Conservation (phyloP, 2,113 vertebrate genomes). For the human region GRCh38 chr15:94154001-94154500, state of each 20-base stretch:
- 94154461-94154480: neutral
- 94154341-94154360: neutral
- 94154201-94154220: neutral
- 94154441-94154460: neutral
- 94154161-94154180: neutral
- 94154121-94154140: neutral
- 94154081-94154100: fast-evolving
- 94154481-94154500: constrained; percentile 13
- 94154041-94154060: neutral
- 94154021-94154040: neutral
- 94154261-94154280: neutral
- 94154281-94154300: neutral
- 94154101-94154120: no score
- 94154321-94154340: neutral
- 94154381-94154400: neutral
- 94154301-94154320: neutral
- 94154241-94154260: neutral
- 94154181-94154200: neutral
- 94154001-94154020: neutral
- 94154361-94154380: neutral
- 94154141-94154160: neutral
- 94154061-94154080: fast-evolving
- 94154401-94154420: neutral
- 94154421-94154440: neutral
- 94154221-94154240: neutral